A percentile compares a stretch with the other conserved stretches of the same genome.
phyloP scores from a whole-genome alignment of 1,140 invertebrate genomes.

The Pteromalus puparum region DNA sequence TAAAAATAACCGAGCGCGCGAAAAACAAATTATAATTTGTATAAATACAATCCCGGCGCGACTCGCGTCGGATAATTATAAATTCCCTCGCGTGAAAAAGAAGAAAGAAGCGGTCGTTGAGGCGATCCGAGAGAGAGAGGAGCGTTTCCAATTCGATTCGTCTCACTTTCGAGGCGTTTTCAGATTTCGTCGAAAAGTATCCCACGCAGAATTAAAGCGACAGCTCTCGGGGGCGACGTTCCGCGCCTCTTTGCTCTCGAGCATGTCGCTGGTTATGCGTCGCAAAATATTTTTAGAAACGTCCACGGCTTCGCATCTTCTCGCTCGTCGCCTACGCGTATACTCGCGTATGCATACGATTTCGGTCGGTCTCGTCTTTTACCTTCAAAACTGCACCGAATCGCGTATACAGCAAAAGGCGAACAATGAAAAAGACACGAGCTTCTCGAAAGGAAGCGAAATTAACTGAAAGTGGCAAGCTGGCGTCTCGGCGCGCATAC shows the following conservation, averaged over 20 bases:
- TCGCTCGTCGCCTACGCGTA: constrained; percentile 33
- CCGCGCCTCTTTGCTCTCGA: constrained; percentile 52
- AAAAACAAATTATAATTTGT: constrained; percentile 6
- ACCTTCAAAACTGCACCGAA: not conserved
- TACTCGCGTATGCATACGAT: not conserved
- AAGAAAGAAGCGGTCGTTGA: not conserved
- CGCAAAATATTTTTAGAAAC: constrained; percentile 52
- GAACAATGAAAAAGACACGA: not conserved
- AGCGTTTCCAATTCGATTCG: constrained; percentile 18
- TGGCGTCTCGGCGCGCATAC: not conserved
- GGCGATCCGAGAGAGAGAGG: not conserved
- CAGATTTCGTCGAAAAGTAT: constrained; percentile 22
- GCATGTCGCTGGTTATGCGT: constrained; percentile 57
- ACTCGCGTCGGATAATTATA: not conserved
- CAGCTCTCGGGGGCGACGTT: constrained; percentile 22
- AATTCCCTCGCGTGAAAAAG: not conserved
- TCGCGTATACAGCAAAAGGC: not conserved
- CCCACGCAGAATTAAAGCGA: constrained; percentile 29
- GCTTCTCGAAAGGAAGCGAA: constrained; percentile 13
- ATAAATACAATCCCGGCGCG: not conserved
- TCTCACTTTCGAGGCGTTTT: constrained; percentile 15
- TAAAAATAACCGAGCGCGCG: not conserved
- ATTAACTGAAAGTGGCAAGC: constrained; percentile 36
- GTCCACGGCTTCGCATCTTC: constrained; percentile 24
- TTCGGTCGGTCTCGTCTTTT: not conserved